These are phyloP conservation scores for Tokudaia muenninki DNA, from an alignment of 2,797 vertebrate species.

Conservation along the genomic window DNA sequence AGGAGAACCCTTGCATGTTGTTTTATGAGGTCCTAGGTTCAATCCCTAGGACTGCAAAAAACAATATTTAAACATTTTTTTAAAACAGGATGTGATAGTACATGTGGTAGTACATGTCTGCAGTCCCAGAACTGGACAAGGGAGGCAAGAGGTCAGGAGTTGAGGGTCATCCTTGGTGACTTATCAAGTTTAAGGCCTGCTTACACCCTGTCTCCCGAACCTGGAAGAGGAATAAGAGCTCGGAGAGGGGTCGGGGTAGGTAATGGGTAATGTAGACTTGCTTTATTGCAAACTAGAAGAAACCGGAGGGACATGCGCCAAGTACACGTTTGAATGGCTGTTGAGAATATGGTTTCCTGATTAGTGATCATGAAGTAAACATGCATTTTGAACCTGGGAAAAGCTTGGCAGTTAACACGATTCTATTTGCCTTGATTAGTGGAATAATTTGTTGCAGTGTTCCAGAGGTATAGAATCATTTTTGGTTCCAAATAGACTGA, in stretches of 20 bases:
- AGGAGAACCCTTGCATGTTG: neutral
- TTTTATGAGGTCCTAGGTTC: neutral
- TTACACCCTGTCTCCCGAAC: neutral
- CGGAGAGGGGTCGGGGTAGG: neutral
- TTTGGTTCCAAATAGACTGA: slow-evolving; percentile 67
- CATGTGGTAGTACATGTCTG: neutral
- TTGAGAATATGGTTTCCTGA: slow-evolving; percentile 51
- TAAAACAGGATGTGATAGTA: neutral
- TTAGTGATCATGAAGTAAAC: slow-evolving; percentile 63
- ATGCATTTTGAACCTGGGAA: slow-evolving; percentile 64
- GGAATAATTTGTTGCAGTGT: slow-evolving; percentile 13
- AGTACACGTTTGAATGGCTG: neutral
- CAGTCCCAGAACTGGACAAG: neutral
- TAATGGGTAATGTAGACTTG: neutral
- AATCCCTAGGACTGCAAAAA: neutral
- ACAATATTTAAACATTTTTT: neutral
- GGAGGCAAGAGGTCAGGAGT: neutral
- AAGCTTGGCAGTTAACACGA: slow-evolving; percentile 40
- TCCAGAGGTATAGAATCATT: slow-evolving; percentile 65
- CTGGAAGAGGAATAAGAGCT: neutral
- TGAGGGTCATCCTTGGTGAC: neutral
- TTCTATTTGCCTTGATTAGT: slow-evolving; percentile 74
- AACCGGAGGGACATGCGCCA: slow-evolving; percentile 29
- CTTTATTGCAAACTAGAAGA: slow-evolving; percentile 55
- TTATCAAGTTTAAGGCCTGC: neutral